phyloP scores from a whole-genome alignment of 1,140 invertebrate species.

The Microplitis demolitor region DNA sequence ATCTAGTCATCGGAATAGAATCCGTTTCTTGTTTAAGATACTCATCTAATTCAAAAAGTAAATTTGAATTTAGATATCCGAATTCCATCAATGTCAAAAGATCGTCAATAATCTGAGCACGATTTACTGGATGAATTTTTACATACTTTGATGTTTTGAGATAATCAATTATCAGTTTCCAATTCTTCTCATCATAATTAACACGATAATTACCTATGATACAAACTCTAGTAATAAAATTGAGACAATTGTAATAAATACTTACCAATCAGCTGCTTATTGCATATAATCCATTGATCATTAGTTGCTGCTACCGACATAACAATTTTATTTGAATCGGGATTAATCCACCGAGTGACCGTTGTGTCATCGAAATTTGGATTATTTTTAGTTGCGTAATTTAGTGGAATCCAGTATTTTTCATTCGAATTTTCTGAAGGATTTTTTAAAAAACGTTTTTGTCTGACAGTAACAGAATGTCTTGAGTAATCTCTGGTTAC shows the following conservation, averaged over 20 bases:
- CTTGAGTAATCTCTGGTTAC: no score
- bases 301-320: not conserved
- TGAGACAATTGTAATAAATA: slow-evolving; percentile 25
- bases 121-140: slow-evolving; percentile 70
- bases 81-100: slow-evolving; percentile 65
- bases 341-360: slow-evolving; percentile 41
- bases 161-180: slow-evolving; percentile 60
- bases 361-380: slow-evolving; percentile 58
- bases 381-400: slow-evolving; percentile 53
- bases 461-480: no score
- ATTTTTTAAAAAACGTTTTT: no score
- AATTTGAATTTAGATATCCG: slow-evolving; percentile 57
- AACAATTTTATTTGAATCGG: not conserved
- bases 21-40: slow-evolving; percentile 68
- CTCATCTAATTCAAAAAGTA: slow-evolving; percentile 64
- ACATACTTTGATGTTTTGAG: slow-evolving; percentile 55
- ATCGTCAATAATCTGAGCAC: slow-evolving; percentile 80
- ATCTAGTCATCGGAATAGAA: slow-evolving; percentile 69
- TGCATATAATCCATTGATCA: slow-evolving; percentile 52
- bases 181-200: slow-evolving; percentile 66
- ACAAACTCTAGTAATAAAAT: slow-evolving; percentile 34
- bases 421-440: slow-evolving; percentile 11
- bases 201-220: slow-evolving; percentile 66
- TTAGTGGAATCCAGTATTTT: slow-evolving; percentile 64
- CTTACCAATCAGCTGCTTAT: slow-evolving; percentile 65